These are phyloP conservation scores for Catharus ustulatus DNA, from an alignment of 2,797 vertebrate species.

Conservation along the genomic window DNA sequence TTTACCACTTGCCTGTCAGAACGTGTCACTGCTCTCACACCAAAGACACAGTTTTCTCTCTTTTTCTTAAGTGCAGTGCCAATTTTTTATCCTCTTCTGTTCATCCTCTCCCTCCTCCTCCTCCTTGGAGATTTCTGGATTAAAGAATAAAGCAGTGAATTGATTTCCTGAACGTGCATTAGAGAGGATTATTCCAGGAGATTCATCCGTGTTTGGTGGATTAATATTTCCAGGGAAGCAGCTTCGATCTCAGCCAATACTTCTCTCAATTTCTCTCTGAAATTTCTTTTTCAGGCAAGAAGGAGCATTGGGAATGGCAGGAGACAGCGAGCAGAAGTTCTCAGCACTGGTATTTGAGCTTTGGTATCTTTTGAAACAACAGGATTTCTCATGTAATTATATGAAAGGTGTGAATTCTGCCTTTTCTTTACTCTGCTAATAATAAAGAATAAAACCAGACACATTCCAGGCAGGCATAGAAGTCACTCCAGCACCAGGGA, in stretches of 20 bases:
- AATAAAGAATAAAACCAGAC: neutral
- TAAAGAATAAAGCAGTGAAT: constrained; percentile 61
- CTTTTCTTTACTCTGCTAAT: neutral
- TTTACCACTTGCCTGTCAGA: neutral
- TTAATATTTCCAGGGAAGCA: constrained; percentile 54
- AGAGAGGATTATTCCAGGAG: constrained; percentile 64
- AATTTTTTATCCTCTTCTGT: constrained; percentile 12
- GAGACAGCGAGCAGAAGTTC: neutral
- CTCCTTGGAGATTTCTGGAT: constrained; percentile 69
- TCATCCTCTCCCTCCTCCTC: constrained; percentile 38
- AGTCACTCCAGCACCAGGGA: neutral
- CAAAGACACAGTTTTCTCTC: neutral
- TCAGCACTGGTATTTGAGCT: neutral
- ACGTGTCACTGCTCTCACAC: neutral
- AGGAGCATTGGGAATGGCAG: neutral
- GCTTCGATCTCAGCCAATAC: neutral
- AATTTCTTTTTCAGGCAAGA: neutral
- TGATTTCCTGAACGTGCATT: constrained; percentile 60
- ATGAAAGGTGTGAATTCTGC: neutral
- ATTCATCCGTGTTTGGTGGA: constrained; percentile 23
- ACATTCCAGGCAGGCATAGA: neutral
- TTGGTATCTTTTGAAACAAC: neutral
- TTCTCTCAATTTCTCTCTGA: neutral
- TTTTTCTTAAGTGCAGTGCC: neutral
- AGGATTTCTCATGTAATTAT: neutral